Base-by-base conservation (phyloP, 2,888 invertebrate genomes). In the Alloplasta piceator region DNA sequence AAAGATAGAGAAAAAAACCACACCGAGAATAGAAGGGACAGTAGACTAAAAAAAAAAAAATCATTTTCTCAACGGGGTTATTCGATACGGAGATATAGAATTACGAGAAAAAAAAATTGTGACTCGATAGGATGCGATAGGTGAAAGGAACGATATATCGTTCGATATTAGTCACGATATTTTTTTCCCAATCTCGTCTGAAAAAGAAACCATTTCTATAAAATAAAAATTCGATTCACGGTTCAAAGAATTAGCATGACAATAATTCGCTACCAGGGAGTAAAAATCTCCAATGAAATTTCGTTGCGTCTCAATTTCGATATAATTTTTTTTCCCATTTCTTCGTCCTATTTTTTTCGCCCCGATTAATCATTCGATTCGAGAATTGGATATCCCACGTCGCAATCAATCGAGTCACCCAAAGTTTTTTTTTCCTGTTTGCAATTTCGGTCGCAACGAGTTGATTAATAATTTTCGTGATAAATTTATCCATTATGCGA, bases 101-200 rank as follows among this genome's bases (percentile, higher is more conserved):
- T n/a, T 5, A 36, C 14, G 41, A 60, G 41, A 12, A 16, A 39
- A 46, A 46, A 74, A 79, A 74, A 48, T 55, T 70, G 90, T 89
- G 89, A 90, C 83, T 86, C 84, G 86, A 89, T 85, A 87, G 87
- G 87, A 88, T 67, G 85, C 71, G 89, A 89, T 88, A 84, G 89
- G 85, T 86, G 85, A 88, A 87, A 85, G 85, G 75, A 84, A 86
- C 79, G 81, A 84, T 80, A 87, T 87, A 87, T 85, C 82, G 82
- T 84, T 80, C 78, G 84, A 87, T 66, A 86, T 85, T 87, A 87
- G 83, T 85, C 82, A 77, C 66, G 76, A 61, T 9, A 64, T 77
- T 74, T 70, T 64, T 41, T 46, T 58, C 41, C 9, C 6, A 4
- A 6, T 52, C 14, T 50, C 38, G 5, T 4, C 4, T 38, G 2